Percentiles rank a stretch among this genome's conserved stretches.
Conservation (phyloP, 1,140 invertebrate genomes). For the Charaxes varanes region DNA sequence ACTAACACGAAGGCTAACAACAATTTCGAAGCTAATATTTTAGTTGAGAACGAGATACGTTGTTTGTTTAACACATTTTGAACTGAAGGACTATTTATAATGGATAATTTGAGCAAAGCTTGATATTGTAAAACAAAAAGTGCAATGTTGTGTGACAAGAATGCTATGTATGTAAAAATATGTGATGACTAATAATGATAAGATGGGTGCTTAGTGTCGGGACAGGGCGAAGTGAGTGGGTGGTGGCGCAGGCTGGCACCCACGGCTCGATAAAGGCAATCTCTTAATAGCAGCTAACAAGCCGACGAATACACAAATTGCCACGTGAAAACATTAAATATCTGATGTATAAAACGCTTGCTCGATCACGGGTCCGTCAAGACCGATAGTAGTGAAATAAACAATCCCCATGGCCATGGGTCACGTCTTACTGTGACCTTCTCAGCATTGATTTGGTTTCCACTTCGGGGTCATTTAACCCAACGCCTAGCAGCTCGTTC, state of each 20-base stretch:
- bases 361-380: slow-evolving; percentile 38
- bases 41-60: slow-evolving; percentile 6
- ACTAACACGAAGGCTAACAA: slow-evolving; percentile 12
- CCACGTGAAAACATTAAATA: slow-evolving; percentile 41
- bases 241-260: slow-evolving; percentile 51
- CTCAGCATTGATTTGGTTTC: slow-evolving; percentile 83
- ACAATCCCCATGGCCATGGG: slow-evolving; percentile 63
- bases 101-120: slow-evolving; percentile 51
- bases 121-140: slow-evolving; percentile 34
- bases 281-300: slow-evolving; percentile 56
- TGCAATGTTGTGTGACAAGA: slow-evolving; percentile 50
- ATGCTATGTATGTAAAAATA: slow-evolving; percentile 35
- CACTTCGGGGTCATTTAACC: slow-evolving; percentile 76
- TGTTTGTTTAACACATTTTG: too few relatives aligned
- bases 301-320: slow-evolving; percentile 49
- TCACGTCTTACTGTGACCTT: slow-evolving; percentile 80
- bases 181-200: slow-evolving; percentile 46
- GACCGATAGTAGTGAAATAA: slow-evolving; percentile 30
- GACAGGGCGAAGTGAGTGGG: slow-evolving; percentile 46
- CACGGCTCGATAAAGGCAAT: slow-evolving; percentile 66
- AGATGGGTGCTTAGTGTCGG: slow-evolving; percentile 44
- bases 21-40: slow-evolving; percentile 13
- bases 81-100: slow-evolving; percentile 51
- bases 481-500: slow-evolving; percentile 55
- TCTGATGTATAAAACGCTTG: slow-evolving; percentile 46